Evolutionary conservation across 2,113 vertebrate species (phyloP).

Genomic region (Mesoclemmys tuberculata): DNA sequence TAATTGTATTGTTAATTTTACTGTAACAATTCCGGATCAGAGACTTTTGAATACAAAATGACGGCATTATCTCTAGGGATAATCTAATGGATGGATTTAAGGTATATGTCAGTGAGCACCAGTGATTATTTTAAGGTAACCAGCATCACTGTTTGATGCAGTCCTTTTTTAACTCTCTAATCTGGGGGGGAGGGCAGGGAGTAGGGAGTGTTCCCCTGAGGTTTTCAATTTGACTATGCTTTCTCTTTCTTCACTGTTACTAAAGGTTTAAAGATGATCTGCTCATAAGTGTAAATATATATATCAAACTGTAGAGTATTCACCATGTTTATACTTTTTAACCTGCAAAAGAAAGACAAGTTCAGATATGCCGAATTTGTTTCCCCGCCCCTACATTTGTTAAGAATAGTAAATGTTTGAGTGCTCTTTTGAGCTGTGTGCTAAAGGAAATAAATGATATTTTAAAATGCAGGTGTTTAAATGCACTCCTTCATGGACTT

Average conservation of each 20-base stretch:
- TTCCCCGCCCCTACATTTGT: not conserved
- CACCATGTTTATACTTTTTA: accelerated
- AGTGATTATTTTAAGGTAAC: not conserved
- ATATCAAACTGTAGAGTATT: not conserved
- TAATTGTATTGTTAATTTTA: not conserved
- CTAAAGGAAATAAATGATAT: not conserved
- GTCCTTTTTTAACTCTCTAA: not conserved
- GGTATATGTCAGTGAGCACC: not conserved
- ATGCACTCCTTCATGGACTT: not conserved
- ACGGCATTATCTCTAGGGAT: accelerated
- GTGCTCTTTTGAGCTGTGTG: not conserved
- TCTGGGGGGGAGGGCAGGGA: not conserved
- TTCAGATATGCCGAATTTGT: not conserved
- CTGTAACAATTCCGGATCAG: not conserved
- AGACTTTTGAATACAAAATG: not conserved
- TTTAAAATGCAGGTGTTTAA: not conserved
- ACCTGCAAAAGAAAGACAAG: not conserved
- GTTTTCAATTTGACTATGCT: not conserved
- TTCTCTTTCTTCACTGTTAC: not conserved
- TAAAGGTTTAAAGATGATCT: not conserved
- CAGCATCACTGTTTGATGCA: not conserved
- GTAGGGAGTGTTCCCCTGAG: not conserved
- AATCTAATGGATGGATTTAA: not conserved
- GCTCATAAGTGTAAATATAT: not conserved
- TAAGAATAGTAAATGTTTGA: not conserved